These are phyloP conservation scores for Rosalia funebris DNA, from an alignment of 2,888 invertebrate species.

Conservation along the genomic window DNA sequence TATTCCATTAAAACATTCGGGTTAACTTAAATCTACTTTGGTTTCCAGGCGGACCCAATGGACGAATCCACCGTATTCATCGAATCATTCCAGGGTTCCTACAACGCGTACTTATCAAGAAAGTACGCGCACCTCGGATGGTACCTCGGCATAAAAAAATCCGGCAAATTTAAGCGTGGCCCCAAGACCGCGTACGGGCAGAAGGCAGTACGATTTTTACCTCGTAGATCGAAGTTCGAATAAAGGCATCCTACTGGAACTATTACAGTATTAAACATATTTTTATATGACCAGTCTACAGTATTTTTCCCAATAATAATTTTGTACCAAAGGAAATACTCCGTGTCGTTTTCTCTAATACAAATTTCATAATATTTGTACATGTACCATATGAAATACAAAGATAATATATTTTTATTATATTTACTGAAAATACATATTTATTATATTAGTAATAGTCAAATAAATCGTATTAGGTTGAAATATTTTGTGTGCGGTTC, in stretches of 20 bases:
- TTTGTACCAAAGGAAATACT: too few relatives aligned
- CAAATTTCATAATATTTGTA: conserved; percentile 2
- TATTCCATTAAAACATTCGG: too few relatives aligned
- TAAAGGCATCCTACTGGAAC: too few relatives aligned
- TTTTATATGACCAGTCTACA: too few relatives aligned
- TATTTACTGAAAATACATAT: conserved; percentile 23
- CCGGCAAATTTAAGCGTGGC: conserved; percentile 70
- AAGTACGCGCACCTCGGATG: conserved; percentile 69
- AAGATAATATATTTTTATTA: conserved; percentile 25
- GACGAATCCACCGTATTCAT: conserved; percentile 68
- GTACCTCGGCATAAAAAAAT: conserved; percentile 71
- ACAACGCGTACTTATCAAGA: conserved; percentile 69
- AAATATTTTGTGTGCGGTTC: neutral
- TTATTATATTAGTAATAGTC: conserved; percentile 28
- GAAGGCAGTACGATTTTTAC: conserved; percentile 70
- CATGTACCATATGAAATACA: neutral
- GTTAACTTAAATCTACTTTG: too few relatives aligned
- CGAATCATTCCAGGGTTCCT: conserved; percentile 67
- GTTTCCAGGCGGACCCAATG: conserved; percentile 60
- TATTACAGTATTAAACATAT: too few relatives aligned
- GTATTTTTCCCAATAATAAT: too few relatives aligned
- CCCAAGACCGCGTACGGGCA: conserved; percentile 68
- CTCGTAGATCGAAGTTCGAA: conserved; percentile 57
- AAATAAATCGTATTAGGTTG: conserved; percentile 4
- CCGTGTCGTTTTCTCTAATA: too few relatives aligned